Conservation (phyloP, 1,140 invertebrate species). For the Diorhabda carinulata region DNA sequence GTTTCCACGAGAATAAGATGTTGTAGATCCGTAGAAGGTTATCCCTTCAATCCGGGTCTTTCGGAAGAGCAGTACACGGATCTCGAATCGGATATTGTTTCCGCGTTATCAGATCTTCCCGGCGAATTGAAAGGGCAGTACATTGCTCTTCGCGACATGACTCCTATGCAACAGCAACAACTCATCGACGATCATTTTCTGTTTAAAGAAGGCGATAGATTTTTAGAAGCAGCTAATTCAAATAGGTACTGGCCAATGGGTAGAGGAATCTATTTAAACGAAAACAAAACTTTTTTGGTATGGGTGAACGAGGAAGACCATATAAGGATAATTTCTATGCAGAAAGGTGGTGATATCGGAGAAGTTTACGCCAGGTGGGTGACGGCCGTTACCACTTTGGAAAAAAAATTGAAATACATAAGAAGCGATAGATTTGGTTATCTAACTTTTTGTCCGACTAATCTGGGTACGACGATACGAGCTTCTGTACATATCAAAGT, state of each 20-base stretch:
- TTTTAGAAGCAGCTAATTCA: slow-evolving; percentile 65
- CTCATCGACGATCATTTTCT: slow-evolving; percentile 76
- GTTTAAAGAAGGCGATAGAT: slow-evolving; percentile 72
- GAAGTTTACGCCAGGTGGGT: slow-evolving; percentile 57
- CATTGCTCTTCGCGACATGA: slow-evolving; percentile 65
- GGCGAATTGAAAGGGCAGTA: slow-evolving; percentile 63
- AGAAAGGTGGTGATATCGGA: slow-evolving; percentile 58
- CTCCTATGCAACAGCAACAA: slow-evolving; percentile 63
- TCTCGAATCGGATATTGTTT: slow-evolving; percentile 51
- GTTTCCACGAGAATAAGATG: slow-evolving; percentile 72
- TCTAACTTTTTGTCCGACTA: slow-evolving; percentile 70
- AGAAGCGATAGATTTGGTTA: slow-evolving; percentile 61
- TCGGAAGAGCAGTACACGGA: slow-evolving; percentile 63
- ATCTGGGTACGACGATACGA: slow-evolving; percentile 63
- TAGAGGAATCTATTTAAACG: slow-evolving; percentile 71
- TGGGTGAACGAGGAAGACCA: slow-evolving; percentile 79
- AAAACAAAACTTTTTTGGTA: slow-evolving; percentile 69
- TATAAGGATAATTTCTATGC: slow-evolving; percentile 73
- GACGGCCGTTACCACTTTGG: slow-evolving; percentile 55
- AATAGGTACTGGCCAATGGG: slow-evolving; percentile 76
- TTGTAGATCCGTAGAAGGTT: slow-evolving; percentile 64
- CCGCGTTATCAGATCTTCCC: slow-evolving; percentile 38
- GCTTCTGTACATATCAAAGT: slow-evolving; percentile 50
- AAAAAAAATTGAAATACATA: slow-evolving; percentile 56
- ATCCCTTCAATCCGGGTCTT: slow-evolving; percentile 74